A percentile compares a stretch with the other conserved stretches of the same genome.
phyloP scores from a whole-genome alignment of 1,140 invertebrate species.

The Steinernema feltiae region DNA sequence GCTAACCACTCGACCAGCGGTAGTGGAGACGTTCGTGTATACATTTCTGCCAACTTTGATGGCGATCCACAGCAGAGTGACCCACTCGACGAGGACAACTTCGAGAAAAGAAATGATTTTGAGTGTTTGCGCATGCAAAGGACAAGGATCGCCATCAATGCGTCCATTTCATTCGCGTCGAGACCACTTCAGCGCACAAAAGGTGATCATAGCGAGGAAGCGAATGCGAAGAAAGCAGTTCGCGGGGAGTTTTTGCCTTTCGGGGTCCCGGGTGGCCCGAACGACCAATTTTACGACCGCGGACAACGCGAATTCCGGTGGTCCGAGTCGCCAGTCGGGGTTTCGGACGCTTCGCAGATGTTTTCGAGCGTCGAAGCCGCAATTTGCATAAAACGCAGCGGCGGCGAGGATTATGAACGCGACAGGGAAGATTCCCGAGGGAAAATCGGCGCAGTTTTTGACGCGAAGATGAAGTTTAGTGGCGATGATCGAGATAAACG shows the following conservation, averaged over 20 bases:
- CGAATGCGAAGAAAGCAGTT: not conserved
- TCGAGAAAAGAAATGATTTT: not conserved
- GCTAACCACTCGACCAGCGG: too few relatives aligned
- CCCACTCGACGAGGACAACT: constrained; percentile 10
- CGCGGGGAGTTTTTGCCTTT: not conserved
- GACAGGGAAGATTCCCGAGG: not conserved
- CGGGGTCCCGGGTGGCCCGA: not conserved
- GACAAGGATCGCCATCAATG: not conserved
- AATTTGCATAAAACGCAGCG: not conserved
- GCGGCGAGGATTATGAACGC: constrained; percentile 3
- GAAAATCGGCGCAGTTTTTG: not conserved
- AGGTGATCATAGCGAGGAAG: constrained; percentile 2
- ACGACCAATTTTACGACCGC: not conserved
- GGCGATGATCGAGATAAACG: too few relatives aligned
- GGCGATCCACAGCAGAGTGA: not conserved
- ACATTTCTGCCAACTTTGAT: not conserved
- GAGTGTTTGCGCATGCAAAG: not conserved
- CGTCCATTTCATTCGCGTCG: not conserved
- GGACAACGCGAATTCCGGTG: constrained; percentile 1
- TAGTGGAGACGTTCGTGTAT: not conserved
- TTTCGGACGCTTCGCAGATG: not conserved
- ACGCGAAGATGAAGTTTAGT: not conserved
- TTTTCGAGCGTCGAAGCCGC: not conserved
- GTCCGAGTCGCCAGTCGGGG: not conserved
- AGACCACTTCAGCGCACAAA: constrained; percentile 4